Conservation (phyloP, 1,140 invertebrate species). For the Drosophila ironensis region DNA sequence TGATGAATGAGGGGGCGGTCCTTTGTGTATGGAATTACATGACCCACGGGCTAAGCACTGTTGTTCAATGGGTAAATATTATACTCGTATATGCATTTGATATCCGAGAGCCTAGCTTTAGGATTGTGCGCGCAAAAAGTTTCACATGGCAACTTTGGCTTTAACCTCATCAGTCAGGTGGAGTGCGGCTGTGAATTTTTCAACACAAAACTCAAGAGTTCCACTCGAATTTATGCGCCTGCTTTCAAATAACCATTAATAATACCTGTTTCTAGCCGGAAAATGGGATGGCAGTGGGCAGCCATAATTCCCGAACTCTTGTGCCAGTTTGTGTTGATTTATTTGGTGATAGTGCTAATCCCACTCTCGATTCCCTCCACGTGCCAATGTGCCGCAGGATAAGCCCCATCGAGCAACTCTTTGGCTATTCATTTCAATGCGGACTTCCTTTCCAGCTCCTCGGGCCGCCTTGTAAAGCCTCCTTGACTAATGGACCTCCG, state of each 20-base stretch:
- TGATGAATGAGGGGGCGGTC: slow-evolving; percentile 31
- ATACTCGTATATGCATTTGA: slow-evolving; percentile 48
- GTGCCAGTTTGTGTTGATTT: slow-evolving; percentile 32
- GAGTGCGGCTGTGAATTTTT: slow-evolving; percentile 18
- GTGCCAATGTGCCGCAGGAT: slow-evolving; percentile 25
- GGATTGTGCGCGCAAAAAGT: no score
- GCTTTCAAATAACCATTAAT: slow-evolving; percentile 25
- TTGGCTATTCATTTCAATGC: slow-evolving; percentile 22
- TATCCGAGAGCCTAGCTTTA: slow-evolving; percentile 9
- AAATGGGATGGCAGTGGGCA: neutral
- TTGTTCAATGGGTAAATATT: slow-evolving; percentile 40
- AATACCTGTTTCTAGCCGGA: slow-evolving; percentile 11
- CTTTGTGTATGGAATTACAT: slow-evolving; percentile 9
- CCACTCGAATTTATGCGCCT: slow-evolving; percentile 13
- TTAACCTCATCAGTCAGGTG: slow-evolving; percentile 15
- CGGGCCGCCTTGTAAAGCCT: slow-evolving; percentile 29
- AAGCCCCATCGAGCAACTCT: slow-evolving; percentile 4
- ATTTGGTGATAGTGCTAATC: slow-evolving; percentile 12
- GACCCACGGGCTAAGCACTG: slow-evolving; percentile 8
- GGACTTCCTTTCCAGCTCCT: slow-evolving; percentile 18
- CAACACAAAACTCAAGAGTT: neutral
- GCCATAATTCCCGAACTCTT: slow-evolving; percentile 6
- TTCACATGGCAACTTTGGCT: slow-evolving; percentile 5
- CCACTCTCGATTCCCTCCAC: neutral
- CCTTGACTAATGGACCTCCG: slow-evolving; percentile 37